A percentile compares a stretch with the other conserved stretches of the same genome.
These are phyloP conservation scores for Megalurothrips usitatus DNA, from an alignment of 2,888 invertebrate species.

Conservation along the genomic window DNA sequence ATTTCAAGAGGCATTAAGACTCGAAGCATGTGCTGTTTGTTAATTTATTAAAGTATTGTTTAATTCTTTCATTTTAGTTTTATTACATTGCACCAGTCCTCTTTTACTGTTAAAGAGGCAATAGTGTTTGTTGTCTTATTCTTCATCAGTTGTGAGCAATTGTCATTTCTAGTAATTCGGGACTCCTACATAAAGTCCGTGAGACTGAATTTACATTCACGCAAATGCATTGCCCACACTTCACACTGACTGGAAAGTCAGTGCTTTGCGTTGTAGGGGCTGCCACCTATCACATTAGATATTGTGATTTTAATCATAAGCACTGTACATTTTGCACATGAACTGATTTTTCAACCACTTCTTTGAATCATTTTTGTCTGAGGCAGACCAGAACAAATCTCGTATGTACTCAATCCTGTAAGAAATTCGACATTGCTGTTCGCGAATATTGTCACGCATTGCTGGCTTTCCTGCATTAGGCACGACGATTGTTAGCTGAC, in stretches of 20 bases:
- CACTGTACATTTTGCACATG: background rate
- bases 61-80: background rate
- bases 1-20: background rate
- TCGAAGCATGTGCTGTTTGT: background rate
- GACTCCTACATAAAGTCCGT: background rate
- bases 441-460: too few relatives aligned
- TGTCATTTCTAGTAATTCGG: background rate
- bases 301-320: background rate
- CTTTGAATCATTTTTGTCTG: background rate
- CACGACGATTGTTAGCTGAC: too few relatives aligned
- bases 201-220: constrained; percentile 3
- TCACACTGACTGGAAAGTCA: background rate
- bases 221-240: background rate
- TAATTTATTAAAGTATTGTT: constrained; percentile 12
- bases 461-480: too few relatives aligned
- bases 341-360: background rate
- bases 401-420: background rate
- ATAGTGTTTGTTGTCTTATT: background rate
- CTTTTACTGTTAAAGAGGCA: background rate
- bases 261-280: background rate
- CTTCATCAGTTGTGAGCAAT: background rate
- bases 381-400: background rate
- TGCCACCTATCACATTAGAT: too few relatives aligned
- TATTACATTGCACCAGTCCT: background rate
- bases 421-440: background rate